Evolutionary conservation across 2,113 vertebrate species (phyloP).

Genomic region (Meriones unguiculatus): DNA sequence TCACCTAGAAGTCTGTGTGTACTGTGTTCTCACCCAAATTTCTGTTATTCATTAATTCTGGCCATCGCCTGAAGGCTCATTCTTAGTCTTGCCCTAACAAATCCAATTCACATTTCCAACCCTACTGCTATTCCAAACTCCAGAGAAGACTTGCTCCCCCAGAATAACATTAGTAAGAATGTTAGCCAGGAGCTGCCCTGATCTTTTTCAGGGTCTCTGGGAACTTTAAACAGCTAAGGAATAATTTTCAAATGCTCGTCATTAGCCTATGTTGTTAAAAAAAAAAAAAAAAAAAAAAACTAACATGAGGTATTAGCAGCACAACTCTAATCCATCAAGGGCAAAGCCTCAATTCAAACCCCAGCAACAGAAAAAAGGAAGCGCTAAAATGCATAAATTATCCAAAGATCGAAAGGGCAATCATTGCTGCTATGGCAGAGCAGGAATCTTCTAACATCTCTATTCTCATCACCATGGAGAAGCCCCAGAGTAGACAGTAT

Average conservation of each 20-base stretch:
- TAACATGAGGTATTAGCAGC: neutral
- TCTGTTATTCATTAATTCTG: conserved; percentile 16
- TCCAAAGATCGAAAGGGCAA: neutral
- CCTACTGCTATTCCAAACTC: neutral
- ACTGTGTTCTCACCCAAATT: neutral
- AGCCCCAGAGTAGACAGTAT: neutral
- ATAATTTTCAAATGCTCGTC: neutral
- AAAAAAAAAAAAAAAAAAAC: neutral
- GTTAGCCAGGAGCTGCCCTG: neutral
- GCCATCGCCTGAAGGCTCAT: neutral
- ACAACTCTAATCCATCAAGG: neutral
- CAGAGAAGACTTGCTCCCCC: neutral
- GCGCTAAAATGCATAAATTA: conserved; percentile 22
- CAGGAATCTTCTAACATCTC: neutral
- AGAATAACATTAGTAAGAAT: neutral
- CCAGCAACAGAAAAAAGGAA: neutral
- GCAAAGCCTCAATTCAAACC: neutral
- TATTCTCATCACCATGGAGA: neutral
- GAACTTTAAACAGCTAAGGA: neutral
- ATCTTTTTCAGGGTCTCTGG: neutral
- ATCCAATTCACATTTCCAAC: neutral
- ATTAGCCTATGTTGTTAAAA: conserved; percentile 8
- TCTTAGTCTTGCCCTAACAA: neutral
- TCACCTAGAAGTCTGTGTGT: neutral
- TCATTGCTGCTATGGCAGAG: neutral